These are phyloP conservation scores for Drosophila tropicalis DNA, from an alignment of 1,140 invertebrate species.

Conservation along the genomic window DNA sequence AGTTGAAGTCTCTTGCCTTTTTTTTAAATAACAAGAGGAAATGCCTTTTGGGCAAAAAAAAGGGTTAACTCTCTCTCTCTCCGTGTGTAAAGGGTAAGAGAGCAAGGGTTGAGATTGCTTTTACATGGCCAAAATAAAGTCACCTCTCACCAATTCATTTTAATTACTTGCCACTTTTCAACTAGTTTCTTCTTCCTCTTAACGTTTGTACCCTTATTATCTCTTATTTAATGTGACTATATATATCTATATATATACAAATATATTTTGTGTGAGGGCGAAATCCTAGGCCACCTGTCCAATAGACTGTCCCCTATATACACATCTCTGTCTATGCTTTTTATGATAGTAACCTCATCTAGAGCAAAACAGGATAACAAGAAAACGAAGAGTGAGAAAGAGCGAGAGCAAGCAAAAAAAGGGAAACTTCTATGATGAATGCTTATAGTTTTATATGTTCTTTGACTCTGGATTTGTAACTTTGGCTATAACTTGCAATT, in stretches of 20 bases:
- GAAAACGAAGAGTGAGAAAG: neutral
- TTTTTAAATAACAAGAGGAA: conserved; percentile 35
- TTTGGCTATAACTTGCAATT: conserved; percentile 76
- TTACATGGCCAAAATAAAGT: conserved; percentile 13
- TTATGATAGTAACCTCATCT: conserved; percentile 13
- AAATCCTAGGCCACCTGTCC: conserved; percentile 29
- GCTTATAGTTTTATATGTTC: conserved; percentile 52
- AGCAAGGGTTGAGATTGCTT: conserved; percentile 11
- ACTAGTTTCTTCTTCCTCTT: neutral
- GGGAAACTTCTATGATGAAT: conserved; percentile 62
- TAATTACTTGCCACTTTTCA: conserved; percentile 18
- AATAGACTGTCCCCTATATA: neutral
- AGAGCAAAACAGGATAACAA: conserved; percentile 26
- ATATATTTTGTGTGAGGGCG: neutral
- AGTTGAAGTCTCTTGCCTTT: conserved; percentile 18
- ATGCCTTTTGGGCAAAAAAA: conserved; percentile 9
- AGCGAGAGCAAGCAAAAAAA: conserved; percentile 19
- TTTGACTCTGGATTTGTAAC: conserved; percentile 45
- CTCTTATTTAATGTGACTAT: conserved; percentile 2
- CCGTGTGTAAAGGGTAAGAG: neutral
- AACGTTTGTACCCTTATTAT: conserved; percentile 2
- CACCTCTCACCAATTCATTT: conserved; percentile 50
- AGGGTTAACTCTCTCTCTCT: neutral
- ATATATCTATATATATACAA: neutral
- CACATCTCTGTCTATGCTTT: neutral